Base-by-base conservation (phyloP, 1,140 invertebrate species). In the Araneus ventricosus region DNA sequence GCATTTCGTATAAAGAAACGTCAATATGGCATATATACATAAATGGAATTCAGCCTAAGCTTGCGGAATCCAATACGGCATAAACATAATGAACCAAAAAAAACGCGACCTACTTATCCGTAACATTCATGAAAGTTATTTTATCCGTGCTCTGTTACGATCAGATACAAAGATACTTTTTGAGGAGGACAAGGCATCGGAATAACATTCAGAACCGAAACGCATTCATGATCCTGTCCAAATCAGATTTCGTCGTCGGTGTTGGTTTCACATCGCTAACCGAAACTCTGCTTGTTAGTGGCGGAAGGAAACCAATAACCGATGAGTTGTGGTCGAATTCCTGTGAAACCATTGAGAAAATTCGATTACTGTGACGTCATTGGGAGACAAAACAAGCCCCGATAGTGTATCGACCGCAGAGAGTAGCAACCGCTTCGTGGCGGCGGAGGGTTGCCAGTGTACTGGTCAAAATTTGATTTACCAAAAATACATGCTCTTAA, bases 261-360 rank as follows among this genome's bases (percentile, higher is more conserved):
- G 63, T 14, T 24, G n/a, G 27, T 27, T 67, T 27, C 24, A n/a
- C 24, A 3, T 41, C 24, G 24, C 37, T 45, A 82, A 45, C 80
- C 80, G 10, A 17, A 41, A 82, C 37, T 4, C 22, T n/a, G n/a
- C 39, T 75, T 75, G 67, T 75, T 75, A 75, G 67, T 22, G 17
- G 30, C 3, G 30, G 30, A 20, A 30, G 41, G 39, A 82, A 52
- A 82, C 80, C 80, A 45, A 82, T 82, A 82, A 22, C 37, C 37
- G 80, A 82, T 82, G 80, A 82, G 10, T 45, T 82, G 80, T 41
- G 80, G 80, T 82, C 41, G 80, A 82, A 82, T 82, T 52, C 80
- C 80, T 82, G 80, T 82, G 80, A 82, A 82, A 82, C 37, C 80
- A 82, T 45, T 82, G 80, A 82, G 80, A 82, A 82, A 82, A 82